Evolutionary conservation across 2,797 vertebrate genomes (phyloP), one percentile per base, ranked within the genome.

Genomic region (Buceros bicornis): DNA sequence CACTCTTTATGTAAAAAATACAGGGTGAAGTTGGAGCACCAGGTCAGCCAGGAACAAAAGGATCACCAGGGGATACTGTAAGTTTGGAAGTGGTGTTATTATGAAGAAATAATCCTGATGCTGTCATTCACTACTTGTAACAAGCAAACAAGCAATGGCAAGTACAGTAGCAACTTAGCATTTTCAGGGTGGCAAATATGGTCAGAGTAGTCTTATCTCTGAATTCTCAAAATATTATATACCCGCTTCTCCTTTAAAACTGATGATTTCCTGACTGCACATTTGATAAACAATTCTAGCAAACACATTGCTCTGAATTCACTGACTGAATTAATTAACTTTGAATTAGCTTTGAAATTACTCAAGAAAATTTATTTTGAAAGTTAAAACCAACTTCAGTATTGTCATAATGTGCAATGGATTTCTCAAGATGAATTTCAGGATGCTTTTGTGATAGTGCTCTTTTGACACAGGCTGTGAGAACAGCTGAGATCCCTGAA

Each of bases 1-100:
- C 58, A 94, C 37, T 93, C 69, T 80, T 81, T 51, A 51, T 94
- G 10, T 76, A 10, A 97, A 97, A 97, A 81, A 92, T 97, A 48
- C 62, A 99, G 99, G 99, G 99, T 94, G 99, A 99, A 96, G 71
- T 69, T 94, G 99, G 99, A 92, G 96, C 94, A 21, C 95, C 98
- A 35, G 99, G 99, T 96, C 96, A 97, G 54, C 98, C 98, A 81
- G 99, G 99, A 89, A 95, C 98, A 64, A 98, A 98, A 97, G 99
- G 99, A 79, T 96, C 96, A 21, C 74, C 97, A 31, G 99, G 99
- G 71, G 97, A 97, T 77, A 95, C 97, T 93, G 99, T 99, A 97
- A 97, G 99, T 98, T 81, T 83, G 43, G 57, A 71, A 82, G 40
- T 16, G 21, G 2, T 86, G 13, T 71, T 74, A 24, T 37, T 82